phyloP scores from a whole-genome alignment of 2,797 vertebrate species.

The Eptatretus atami region DNA sequence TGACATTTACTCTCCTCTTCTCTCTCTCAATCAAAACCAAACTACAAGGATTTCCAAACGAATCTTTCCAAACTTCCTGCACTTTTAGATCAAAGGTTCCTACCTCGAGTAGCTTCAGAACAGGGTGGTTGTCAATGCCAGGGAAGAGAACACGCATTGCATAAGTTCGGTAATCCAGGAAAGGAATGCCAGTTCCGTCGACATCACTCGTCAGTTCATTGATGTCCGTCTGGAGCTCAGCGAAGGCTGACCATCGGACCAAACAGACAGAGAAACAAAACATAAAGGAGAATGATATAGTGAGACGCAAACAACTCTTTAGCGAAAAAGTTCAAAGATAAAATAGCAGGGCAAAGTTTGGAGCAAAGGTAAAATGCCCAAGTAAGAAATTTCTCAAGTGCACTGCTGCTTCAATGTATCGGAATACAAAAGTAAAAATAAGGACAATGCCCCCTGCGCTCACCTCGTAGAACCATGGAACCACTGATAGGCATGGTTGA shows the following conservation, averaged over 20 bases:
- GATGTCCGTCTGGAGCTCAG: constrained; percentile 89
- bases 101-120: constrained; percentile 84
- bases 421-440: too few relatives aligned
- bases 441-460: too few relatives aligned
- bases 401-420: too few relatives aligned
- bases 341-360: neutral
- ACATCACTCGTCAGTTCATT: constrained; percentile 89
- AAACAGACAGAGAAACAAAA: neutral
- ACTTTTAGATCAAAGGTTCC: neutral
- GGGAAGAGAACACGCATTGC: constrained; percentile 95
- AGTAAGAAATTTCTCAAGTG: too few relatives aligned
- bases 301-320: neutral
- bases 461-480: too few relatives aligned
- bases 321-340: neutral
- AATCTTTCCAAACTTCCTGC: too few relatives aligned
- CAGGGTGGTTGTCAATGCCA: constrained; percentile 91
- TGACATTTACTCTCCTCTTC: too few relatives aligned
- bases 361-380: too few relatives aligned
- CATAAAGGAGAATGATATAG: neutral
- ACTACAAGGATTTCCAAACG: too few relatives aligned
- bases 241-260: constrained; percentile 33
- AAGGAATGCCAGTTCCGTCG: constrained; percentile 78
- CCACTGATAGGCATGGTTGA: too few relatives aligned
- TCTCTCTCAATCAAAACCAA: too few relatives aligned
- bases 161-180: constrained; percentile 77